These are phyloP conservation scores for Corythornis cristatus DNA, from an alignment of 2,113 vertebrate genomes.

Conservation along the genomic window DNA sequence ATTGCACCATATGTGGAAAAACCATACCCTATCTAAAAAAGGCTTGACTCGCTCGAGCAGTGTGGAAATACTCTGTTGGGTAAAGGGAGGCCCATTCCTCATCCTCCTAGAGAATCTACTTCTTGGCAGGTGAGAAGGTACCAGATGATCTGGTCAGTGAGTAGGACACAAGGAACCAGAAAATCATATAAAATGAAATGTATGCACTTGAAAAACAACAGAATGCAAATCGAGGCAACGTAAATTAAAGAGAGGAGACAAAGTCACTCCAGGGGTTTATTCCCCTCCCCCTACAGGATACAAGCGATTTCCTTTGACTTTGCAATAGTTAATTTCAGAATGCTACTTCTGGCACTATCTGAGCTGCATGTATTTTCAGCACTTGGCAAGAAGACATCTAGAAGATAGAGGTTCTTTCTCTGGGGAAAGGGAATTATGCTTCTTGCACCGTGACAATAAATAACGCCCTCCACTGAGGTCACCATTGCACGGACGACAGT, in stretches of 20 bases:
- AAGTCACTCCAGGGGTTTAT: slow-evolving; percentile 6
- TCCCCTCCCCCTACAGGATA: slow-evolving; percentile 51
- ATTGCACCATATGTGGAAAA: neutral
- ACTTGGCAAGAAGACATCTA: slow-evolving; percentile 37
- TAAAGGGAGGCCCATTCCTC: neutral
- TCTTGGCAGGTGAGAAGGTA: neutral
- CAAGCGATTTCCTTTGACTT: slow-evolving; percentile 56
- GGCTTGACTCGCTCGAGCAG: neutral
- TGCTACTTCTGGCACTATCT: slow-evolving; percentile 47
- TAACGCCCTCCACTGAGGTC: neutral
- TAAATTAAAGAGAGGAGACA: slow-evolving; percentile 26
- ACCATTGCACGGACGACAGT: neutral
- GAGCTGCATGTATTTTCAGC: slow-evolving; percentile 37
- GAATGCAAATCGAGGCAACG: slow-evolving; percentile 44
- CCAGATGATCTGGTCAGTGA: neutral
- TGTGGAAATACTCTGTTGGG: neutral
- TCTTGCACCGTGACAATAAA: slow-evolving; percentile 10
- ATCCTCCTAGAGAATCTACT: neutral
- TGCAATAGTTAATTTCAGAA: slow-evolving; percentile 43
- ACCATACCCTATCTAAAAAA: neutral
- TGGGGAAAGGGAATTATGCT: slow-evolving; percentile 3
- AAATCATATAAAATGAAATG: neutral
- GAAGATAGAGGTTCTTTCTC: slow-evolving; percentile 22
- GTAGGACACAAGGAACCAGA: neutral
- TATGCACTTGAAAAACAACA: slow-evolving; percentile 16